Conservation (phyloP, 2,888 invertebrate species). For the Drosophila bunnanda region DNA sequence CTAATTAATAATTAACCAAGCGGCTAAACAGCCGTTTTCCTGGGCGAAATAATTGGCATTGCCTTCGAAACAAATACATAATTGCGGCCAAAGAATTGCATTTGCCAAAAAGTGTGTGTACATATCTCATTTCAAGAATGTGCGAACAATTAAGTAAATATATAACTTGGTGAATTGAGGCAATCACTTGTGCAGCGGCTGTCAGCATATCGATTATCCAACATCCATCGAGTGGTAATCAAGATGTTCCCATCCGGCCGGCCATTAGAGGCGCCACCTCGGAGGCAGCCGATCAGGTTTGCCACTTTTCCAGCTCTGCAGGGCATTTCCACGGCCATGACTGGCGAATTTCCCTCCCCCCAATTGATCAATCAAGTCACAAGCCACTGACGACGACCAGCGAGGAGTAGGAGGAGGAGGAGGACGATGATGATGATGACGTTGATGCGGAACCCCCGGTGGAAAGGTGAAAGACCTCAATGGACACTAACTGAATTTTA, state of each 20-base stretch:
- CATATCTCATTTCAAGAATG: not conserved
- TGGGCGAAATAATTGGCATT: not conserved
- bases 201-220: not conserved
- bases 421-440: not conserved
- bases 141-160: not conserved
- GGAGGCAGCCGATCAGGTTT: conserved; percentile 10
- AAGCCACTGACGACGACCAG: conserved; percentile 17
- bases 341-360: conserved; percentile 19
- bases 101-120: not conserved
- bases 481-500: not conserved
- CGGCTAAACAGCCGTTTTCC: conserved; percentile 4
- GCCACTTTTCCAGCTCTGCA: conserved; percentile 18
- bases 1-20: conserved; percentile 7
- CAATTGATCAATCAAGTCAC: conserved; percentile 53
- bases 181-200: not conserved
- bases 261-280: not conserved
- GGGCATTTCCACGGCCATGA: conserved; percentile 21
- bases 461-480: conserved; percentile 20
- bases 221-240: not conserved
- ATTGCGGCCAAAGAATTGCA: not conserved
- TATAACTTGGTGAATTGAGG: not conserved
- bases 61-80: not conserved
- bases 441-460: conserved; percentile 5
- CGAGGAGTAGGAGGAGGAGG: not conserved
- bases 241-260: conserved; percentile 17